A percentile compares a stretch with the other conserved stretches of the same genome.
These are phyloP conservation scores for Athetis lepigone DNA, from an alignment of 2,888 invertebrate species.

Conservation along the genomic window DNA sequence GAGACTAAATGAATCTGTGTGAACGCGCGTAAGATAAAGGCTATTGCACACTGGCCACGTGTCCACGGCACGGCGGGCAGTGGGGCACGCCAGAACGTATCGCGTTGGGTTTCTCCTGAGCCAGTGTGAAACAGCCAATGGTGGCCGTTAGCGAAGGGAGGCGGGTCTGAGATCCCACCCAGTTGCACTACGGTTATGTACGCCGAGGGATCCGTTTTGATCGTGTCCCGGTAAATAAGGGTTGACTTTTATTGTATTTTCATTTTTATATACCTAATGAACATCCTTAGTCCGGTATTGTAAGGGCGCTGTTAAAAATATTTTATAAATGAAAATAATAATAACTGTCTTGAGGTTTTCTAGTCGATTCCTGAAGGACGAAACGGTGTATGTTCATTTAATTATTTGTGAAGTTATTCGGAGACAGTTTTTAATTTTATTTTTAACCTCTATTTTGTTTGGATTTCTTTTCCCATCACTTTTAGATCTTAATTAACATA, in stretches of 20 bases:
- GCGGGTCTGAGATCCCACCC: slow-evolving; percentile 79
- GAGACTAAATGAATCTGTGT: slow-evolving; percentile 87
- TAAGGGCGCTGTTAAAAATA: slow-evolving; percentile 20
- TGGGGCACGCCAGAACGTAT: slow-evolving; percentile 80
- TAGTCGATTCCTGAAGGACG: slow-evolving; percentile 19
- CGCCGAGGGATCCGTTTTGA: slow-evolving; percentile 72
- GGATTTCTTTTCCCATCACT: neutral
- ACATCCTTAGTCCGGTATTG: slow-evolving; percentile 26
- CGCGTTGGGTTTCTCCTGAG: slow-evolving; percentile 74
- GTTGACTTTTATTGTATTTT: slow-evolving; percentile 71
- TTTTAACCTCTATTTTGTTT: slow-evolving; percentile 1
- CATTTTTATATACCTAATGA: slow-evolving; percentile 54
- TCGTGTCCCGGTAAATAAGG: slow-evolving; percentile 73
- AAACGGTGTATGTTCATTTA: slow-evolving; percentile 8
- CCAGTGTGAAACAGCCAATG: slow-evolving; percentile 75
- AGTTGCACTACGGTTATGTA: slow-evolving; percentile 75
- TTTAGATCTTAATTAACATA: slow-evolving; percentile 2
- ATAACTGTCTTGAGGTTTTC: slow-evolving; percentile 3
- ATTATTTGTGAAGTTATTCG: slow-evolving; percentile 14
- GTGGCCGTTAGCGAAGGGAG: slow-evolving; percentile 72
- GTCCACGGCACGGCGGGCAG: slow-evolving; percentile 79
- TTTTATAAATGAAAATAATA: slow-evolving; percentile 6
- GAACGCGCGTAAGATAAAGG: slow-evolving; percentile 87
- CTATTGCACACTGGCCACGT: slow-evolving; percentile 79
- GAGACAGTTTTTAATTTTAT: slow-evolving; percentile 11